phyloP scores from a whole-genome alignment of 2,113 vertebrate species.

The Rhagologus leucostigma region DNA sequence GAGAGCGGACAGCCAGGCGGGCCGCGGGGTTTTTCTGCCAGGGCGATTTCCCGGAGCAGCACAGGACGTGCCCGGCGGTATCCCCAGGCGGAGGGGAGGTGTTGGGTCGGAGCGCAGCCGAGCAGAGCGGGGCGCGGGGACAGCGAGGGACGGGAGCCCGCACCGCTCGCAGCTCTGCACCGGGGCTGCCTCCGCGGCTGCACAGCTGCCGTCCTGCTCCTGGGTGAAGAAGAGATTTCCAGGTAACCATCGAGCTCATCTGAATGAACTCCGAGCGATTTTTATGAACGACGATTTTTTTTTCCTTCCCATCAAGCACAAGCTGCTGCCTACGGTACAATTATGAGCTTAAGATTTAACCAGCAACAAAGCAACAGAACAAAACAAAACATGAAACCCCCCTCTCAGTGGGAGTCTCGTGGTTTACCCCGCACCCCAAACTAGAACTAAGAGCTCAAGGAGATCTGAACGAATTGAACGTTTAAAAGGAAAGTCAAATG shows the following conservation, averaged over 20 bases:
- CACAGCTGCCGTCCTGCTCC: fast-evolving
- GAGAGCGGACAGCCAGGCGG: not conserved
- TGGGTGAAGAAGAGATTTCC: not conserved
- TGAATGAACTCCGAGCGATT: not conserved
- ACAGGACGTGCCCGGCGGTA: fast-evolving
- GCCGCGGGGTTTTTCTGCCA: fast-evolving
- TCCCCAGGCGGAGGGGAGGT: fast-evolving
- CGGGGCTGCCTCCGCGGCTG: not conserved
- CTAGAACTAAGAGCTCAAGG: not conserved
- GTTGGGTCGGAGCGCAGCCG: not conserved
- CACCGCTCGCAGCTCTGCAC: fast-evolving
- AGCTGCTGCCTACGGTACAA: not conserved
- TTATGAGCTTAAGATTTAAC: not conserved
- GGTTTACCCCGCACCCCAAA: not conserved
- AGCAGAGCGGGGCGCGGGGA: not conserved
- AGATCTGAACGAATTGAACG: not conserved
- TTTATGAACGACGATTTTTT: not conserved
- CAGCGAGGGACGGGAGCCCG: not conserved
- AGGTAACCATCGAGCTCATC: not conserved
- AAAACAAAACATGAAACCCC: not conserved
- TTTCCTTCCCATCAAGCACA: not conserved
- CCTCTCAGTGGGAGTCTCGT: fast-evolving
- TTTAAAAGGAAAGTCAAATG: not conserved
- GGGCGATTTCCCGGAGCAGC: not conserved
- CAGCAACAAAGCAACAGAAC: not conserved